Evolutionary conservation across 2,797 vertebrate genomes (phyloP).

Genomic region (Schizothorax lantsangensis): DNA sequence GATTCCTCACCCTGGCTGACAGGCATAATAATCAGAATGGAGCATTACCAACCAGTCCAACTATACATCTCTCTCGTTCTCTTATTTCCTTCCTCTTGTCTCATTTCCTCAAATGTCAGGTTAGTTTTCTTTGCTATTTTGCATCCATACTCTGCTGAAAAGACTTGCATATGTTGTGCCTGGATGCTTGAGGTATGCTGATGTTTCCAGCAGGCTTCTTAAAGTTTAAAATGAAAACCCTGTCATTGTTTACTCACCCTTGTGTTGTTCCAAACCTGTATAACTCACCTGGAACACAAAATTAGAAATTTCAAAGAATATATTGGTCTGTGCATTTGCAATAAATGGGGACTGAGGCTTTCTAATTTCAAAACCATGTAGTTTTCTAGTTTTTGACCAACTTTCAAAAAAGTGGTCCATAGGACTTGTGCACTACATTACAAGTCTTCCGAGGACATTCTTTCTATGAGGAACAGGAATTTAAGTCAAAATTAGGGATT

Average conservation of each 20-base stretch:
- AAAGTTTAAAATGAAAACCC: neutral
- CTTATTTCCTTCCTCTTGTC: neutral
- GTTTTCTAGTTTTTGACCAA: too few relatives aligned
- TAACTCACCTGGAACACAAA: neutral
- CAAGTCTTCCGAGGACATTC: too few relatives aligned
- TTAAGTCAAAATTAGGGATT: neutral
- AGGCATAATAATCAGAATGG: constrained; percentile 77
- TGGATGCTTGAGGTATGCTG: neutral
- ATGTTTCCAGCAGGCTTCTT: constrained; percentile 6
- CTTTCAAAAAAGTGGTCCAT: neutral
- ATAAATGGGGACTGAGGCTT: neutral
- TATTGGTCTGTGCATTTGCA: neutral
- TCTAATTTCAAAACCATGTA: neutral
- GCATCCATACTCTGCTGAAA: constrained; percentile 1
- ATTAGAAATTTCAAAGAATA: neutral
- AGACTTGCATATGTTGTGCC: neutral
- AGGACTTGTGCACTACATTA: neutral
- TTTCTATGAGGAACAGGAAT: neutral
- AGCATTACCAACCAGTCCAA: constrained; percentile 65
- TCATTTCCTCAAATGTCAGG: constrained; percentile 11
- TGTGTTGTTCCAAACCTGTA: neutral
- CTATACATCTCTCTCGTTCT: constrained; percentile 54
- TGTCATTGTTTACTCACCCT: neutral
- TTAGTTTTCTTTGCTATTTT: constrained; percentile 2
- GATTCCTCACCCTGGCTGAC: constrained; percentile 74